Evolutionary conservation across 2,113 vertebrate species (phyloP).

Genomic region (Thalassoma bifasciatum): DNA sequence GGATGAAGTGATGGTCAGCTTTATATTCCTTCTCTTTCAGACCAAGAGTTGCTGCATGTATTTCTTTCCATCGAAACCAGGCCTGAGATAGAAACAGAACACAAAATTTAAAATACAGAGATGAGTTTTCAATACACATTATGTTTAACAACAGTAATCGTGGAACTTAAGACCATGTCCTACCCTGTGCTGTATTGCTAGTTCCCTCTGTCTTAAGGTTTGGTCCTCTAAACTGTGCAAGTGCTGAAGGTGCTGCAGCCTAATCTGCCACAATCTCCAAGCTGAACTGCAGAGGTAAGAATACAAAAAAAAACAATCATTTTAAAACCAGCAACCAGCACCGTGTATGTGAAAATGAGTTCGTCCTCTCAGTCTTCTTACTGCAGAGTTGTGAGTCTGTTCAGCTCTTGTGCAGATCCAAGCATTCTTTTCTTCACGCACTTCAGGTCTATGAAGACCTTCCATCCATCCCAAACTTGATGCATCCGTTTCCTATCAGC

Average conservation of each 20-base stretch:
- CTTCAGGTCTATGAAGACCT: conserved; percentile 81
- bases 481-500: conserved; percentile 66
- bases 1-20: conserved; percentile 74
- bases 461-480: conserved; percentile 85
- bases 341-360: not conserved
- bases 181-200: conserved; percentile 84
- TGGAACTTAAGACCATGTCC: conserved; percentile 17
- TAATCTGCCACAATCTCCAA: conserved; percentile 85
- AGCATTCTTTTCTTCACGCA: conserved; percentile 83
- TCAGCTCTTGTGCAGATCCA: conserved; percentile 78
- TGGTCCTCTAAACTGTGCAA: conserved; percentile 66
- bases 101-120: not conserved
- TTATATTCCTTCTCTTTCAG: conserved; percentile 74
- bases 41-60: conserved; percentile 55
- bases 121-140: not conserved
- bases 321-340: not conserved
- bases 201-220: conserved; percentile 81
- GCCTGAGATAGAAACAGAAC: conserved; percentile 75
- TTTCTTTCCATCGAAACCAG: conserved; percentile 86
- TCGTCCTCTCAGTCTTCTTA: conserved; percentile 60
- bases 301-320: conserved; percentile 19
- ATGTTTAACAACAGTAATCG: not conserved
- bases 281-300: conserved; percentile 76
- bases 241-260: conserved; percentile 47
- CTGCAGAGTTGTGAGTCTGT: conserved; percentile 75